These are phyloP conservation scores for Sylvia atricapilla DNA, from an alignment of 2,113 vertebrate species.

Conservation along the genomic window DNA sequence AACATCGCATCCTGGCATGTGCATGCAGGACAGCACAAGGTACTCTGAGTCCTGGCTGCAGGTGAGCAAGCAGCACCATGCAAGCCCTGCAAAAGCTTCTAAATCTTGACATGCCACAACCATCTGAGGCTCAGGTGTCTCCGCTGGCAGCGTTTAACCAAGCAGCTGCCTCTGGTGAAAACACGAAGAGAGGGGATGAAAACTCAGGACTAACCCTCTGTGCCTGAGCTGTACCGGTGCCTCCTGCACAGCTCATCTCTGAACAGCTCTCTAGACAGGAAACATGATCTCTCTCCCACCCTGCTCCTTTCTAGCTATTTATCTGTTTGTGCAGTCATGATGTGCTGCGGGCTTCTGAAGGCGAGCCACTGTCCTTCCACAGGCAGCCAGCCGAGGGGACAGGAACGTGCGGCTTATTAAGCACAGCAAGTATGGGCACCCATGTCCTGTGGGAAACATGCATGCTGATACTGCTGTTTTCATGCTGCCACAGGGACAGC, in stretches of 20 bases:
- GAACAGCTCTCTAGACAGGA: background rate
- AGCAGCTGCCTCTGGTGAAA: background rate
- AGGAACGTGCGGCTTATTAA: fast-evolving
- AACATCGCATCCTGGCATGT: fast-evolving
- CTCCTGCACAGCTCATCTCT: background rate
- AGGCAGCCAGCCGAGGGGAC: background rate
- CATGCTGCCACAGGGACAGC: background rate
- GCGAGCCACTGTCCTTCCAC: background rate
- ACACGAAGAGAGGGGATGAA: fast-evolving
- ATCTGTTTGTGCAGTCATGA: background rate
- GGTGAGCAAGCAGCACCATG: background rate
- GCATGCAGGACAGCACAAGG: fast-evolving
- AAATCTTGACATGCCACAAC: background rate
- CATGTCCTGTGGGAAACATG: fast-evolving
- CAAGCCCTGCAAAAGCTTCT: background rate
- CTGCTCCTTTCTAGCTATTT: background rate
- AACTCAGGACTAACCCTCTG: background rate
- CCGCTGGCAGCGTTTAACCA: background rate
- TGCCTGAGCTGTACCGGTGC: fast-evolving
- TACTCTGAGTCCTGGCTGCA: fast-evolving
- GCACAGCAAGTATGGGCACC: background rate
- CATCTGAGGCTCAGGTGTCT: background rate
- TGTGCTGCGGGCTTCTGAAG: fast-evolving
- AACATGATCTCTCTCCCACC: background rate
- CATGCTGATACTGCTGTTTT: background rate